Base-by-base conservation (phyloP, 1,140 invertebrate species). In the Apis cerana region DNA sequence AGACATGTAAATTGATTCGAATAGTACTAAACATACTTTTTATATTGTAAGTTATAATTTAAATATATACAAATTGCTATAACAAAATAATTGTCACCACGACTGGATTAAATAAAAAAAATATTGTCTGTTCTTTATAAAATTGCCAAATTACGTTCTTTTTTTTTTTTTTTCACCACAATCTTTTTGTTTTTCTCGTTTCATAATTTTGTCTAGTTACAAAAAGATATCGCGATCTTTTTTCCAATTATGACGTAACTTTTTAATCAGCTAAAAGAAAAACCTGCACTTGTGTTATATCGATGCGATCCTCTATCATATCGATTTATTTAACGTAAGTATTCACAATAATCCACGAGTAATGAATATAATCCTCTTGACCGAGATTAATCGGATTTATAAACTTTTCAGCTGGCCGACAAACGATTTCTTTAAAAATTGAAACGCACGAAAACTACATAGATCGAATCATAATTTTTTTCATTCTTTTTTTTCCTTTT, bases 1-100 rank as follows among this genome's bases (percentile, higher is more conserved):
- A 89, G 97, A 97, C 80, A 95, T 96, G 94, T 96, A 83, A 93
- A 92, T 81, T 21, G n/a, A 70, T n/a, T 59, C 48, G 61, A 43
- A 74, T 43, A 85, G 67, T 72, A 13, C 43, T 56, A 52, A 61
- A 65, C 54, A 79, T 65, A 80, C 67, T 64, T 77, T 88, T 88
- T 88, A 61, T 86, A 89, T 81, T 85, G 52, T 84, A 89, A 88
- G 80, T 70, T 72, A 59, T 84, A 88, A 86, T 75, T 82, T 84
- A 85, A 85, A 72, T 80, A 76, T 27, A 27, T 58, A 19, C 13
- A 52, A 68, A 78, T 64, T 74, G 48, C 11, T 68, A 3, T 17
- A 75, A n/a, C 27, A 64, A 64, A n/a, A 33, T 78, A 23, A 52
- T n/a, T 64, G 27, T 75, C 54, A 79, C 4, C 33, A 33, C 27